Evolutionary conservation across 2,888 invertebrate species (phyloP).

Genomic region (Spodoptera picta): DNA sequence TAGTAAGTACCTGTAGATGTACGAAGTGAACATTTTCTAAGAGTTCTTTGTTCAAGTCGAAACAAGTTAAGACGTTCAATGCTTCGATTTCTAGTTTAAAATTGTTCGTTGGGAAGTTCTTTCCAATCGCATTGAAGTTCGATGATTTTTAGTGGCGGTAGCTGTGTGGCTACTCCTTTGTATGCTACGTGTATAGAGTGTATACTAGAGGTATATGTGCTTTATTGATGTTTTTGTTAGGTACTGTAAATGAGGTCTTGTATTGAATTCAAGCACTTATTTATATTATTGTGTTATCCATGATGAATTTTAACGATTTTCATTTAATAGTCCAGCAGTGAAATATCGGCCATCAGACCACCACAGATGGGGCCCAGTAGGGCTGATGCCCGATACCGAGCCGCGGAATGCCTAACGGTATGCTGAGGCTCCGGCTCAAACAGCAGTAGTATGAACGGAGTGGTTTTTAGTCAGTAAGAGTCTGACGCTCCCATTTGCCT

Average conservation of each 20-base stretch:
- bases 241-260: conserved; percentile 8
- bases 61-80: conserved; percentile 64
- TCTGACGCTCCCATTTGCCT: too few species aligned
- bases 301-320: too few species aligned
- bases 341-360: too few species aligned
- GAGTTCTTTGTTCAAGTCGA: conserved; percentile 61
- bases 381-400: too few species aligned
- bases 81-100: conserved; percentile 67
- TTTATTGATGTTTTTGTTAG: conserved; percentile 12
- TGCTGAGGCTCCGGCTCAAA: too few species aligned
- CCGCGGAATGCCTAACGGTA: too few species aligned
- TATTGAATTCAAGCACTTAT: background rate
- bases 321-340: too few species aligned
- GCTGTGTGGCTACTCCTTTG: conserved; percentile 45
- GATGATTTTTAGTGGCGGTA: conserved; percentile 59
- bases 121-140: conserved; percentile 52
- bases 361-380: too few species aligned
- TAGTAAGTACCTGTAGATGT: conserved; percentile 52
- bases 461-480: too few species aligned
- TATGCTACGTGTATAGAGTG: conserved; percentile 46
- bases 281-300: too few species aligned
- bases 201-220: conserved; percentile 29
- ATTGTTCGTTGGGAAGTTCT: conserved; percentile 61
- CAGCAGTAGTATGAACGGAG: too few species aligned
- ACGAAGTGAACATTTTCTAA: conserved; percentile 54